Conservation (phyloP, 2,888 invertebrate species). For the Stenodera caucasica region DNA sequence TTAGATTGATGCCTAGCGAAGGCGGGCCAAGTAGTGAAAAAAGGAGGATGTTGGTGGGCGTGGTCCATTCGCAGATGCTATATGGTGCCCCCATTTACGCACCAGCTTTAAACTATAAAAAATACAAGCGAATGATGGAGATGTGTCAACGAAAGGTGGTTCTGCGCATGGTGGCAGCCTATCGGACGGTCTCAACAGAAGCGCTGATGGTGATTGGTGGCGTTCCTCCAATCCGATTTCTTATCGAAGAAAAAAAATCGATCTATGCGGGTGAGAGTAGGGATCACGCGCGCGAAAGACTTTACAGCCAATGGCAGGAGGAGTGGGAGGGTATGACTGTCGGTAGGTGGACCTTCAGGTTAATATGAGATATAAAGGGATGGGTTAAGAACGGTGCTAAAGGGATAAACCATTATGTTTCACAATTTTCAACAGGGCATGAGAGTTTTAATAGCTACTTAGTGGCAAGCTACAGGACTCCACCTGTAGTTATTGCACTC, state of each 20-base stretch:
- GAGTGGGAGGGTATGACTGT: not conserved
- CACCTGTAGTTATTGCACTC: too few species aligned
- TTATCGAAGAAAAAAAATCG: constrained; percentile 7
- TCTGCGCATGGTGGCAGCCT: constrained; percentile 16
- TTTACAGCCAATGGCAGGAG: not conserved
- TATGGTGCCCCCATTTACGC: constrained; percentile 30
- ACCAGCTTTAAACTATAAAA: constrained; percentile 4
- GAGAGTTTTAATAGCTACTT: not conserved
- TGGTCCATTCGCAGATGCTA: constrained; percentile 22
- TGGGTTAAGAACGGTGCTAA: not conserved
- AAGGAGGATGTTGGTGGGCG: constrained; percentile 14
- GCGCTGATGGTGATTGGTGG: constrained; percentile 18
- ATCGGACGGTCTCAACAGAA: constrained; percentile 24
- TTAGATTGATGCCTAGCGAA: constrained; percentile 9
- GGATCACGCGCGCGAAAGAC: not conserved
- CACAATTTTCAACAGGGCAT: not conserved
- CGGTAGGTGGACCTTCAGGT: not conserved
- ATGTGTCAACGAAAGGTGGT: constrained; percentile 16
- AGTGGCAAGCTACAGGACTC: too few species aligned
- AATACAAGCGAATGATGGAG: constrained; percentile 15
- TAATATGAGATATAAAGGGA: not conserved
- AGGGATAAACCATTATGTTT: not conserved
- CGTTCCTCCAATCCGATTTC: constrained; percentile 16
- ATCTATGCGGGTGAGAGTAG: not conserved
- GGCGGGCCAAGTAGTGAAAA: constrained; percentile 16